Conservation (phyloP, 2,797 vertebrate genomes). For the Cuniculus paca region DNA sequence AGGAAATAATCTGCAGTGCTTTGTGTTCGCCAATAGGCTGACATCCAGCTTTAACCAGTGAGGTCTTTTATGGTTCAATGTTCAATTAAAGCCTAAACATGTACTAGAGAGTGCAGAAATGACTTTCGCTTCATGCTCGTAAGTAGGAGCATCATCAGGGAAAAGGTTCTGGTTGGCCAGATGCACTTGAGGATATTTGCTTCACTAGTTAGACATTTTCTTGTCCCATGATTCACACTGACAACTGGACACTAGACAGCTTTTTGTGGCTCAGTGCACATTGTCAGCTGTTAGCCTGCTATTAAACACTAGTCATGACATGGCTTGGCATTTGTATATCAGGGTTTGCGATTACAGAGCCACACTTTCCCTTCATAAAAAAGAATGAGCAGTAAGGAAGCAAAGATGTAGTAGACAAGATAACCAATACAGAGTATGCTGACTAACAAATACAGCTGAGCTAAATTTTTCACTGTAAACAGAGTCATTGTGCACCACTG, state of each 20-base stretch:
- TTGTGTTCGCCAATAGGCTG: background rate
- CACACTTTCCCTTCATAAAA: background rate
- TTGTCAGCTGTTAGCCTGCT: background rate
- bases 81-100: constrained; percentile 14
- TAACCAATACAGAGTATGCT: background rate
- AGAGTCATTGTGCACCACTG: background rate
- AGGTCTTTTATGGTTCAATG: background rate
- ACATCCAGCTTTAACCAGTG: background rate
- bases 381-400: constrained; percentile 40
- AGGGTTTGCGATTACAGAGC: background rate
- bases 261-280: background rate
- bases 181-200: background rate
- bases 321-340: background rate
- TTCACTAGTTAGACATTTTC: background rate
- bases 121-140: background rate
- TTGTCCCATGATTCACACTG: background rate
- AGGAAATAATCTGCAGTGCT: background rate
- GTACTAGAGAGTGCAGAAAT: background rate
- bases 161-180: background rate
- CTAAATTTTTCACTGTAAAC: constrained; percentile 3
- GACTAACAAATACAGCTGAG: background rate
- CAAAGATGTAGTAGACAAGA: background rate
- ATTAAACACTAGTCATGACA: background rate
- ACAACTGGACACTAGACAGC: background rate
- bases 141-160: background rate